A percentile compares a stretch with the other conserved stretches of the same genome.
These are phyloP conservation scores for Cremastinae sp. DNA, from an alignment of 2,888 invertebrate genomes.

Conservation along the genomic window DNA sequence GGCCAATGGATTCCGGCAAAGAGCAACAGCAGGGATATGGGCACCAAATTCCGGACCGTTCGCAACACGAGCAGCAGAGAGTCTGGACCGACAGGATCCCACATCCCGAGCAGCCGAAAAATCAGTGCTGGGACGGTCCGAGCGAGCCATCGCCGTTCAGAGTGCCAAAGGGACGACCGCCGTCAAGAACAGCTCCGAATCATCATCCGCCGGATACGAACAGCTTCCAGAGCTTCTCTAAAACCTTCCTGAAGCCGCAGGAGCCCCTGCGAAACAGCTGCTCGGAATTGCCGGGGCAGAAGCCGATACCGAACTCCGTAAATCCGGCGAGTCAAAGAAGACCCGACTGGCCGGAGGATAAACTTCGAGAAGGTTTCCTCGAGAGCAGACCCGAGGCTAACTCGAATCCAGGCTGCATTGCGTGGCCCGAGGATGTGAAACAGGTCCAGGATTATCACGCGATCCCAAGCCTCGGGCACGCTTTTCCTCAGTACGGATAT, in stretches of 20 bases:
- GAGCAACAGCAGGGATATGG: conserved; percentile 62
- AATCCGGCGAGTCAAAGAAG: conserved; percentile 65
- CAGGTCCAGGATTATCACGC: conserved; percentile 76
- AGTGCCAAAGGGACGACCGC: conserved; percentile 85
- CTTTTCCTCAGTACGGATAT: conserved; percentile 81
- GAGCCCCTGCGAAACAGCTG: conserved; percentile 82
- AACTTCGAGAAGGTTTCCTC: conserved; percentile 71
- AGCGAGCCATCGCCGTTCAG: conserved; percentile 83
- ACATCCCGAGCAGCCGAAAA: conserved; percentile 59
- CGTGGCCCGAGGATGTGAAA: conserved; percentile 77
- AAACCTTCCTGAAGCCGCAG: conserved; percentile 85
- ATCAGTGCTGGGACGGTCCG: conserved; percentile 70
- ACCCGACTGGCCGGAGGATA: conserved; percentile 72
- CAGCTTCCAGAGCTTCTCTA: conserved; percentile 78
- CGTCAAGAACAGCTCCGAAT: conserved; percentile 82
- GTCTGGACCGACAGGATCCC: conserved; percentile 57
- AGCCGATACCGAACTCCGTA: conserved; percentile 16
- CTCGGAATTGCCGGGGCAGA: conserved; percentile 64
- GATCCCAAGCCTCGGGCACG: conserved; percentile 70
- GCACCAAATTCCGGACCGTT: conserved; percentile 63
- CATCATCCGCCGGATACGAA: conserved; percentile 80
- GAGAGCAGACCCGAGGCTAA: conserved; percentile 72
- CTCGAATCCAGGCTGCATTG: conserved; percentile 68
- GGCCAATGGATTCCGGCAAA: conserved; percentile 65
- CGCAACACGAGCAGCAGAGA: conserved; percentile 66